phyloP scores from a whole-genome alignment of 2,888 invertebrate species.

The Scrobipalpa atriplicella region DNA sequence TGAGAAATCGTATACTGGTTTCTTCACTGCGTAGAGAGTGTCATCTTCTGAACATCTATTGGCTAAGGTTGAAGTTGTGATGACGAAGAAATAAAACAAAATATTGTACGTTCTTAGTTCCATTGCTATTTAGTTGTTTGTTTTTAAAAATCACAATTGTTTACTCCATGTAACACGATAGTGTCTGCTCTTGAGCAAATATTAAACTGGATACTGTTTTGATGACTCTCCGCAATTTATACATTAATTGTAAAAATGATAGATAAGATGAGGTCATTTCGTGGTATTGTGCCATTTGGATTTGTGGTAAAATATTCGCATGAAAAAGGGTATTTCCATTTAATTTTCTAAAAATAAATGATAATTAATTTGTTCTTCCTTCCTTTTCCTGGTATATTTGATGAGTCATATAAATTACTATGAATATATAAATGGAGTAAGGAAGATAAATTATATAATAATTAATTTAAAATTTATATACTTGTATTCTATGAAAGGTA shows the following conservation, averaged over 20 bases:
- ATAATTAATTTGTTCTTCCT: too few relatives aligned
- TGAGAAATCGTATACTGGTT: constrained; percentile 62
- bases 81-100: background rate
- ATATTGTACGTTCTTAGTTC: background rate
- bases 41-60: constrained; percentile 49
- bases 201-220: background rate
- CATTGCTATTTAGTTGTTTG: background rate
- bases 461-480: too few relatives aligned
- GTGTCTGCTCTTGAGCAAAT: background rate
- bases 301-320: too few relatives aligned
- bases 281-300: background rate
- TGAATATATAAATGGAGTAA: too few relatives aligned
- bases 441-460: too few relatives aligned
- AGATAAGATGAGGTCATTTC: background rate
- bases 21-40: constrained; percentile 44
- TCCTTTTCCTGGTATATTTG: too few relatives aligned
- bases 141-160: background rate
- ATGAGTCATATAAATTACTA: too few relatives aligned
- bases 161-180: background rate
- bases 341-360: too few relatives aligned
- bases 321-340: too few relatives aligned
- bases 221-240: background rate
- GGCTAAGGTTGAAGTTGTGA: constrained; percentile 39
- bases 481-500: too few relatives aligned
- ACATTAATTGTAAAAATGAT: background rate